Percentiles rank a stretch among this genome's conserved stretches.
These are phyloP conservation scores for Operophtera brumata DNA, from an alignment of 2,888 invertebrate genomes.

Conservation along the genomic window DNA sequence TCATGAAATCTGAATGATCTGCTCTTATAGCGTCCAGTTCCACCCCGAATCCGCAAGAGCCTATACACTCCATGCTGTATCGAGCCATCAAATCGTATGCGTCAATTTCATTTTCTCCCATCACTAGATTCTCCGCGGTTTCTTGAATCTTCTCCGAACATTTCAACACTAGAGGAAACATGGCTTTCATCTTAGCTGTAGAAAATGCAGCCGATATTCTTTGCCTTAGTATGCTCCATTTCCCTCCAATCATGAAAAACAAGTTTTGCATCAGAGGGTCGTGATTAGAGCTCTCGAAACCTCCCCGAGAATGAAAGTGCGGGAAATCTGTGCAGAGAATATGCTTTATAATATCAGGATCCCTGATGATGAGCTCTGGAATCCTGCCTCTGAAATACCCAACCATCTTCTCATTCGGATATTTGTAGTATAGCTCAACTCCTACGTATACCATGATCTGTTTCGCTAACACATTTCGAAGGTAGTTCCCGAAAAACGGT, in stretches of 20 bases:
- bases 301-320: conserved; percentile 40
- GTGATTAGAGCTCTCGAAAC: conserved; percentile 32
- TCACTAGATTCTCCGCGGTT: background rate
- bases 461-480: conserved; percentile 4
- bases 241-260: conserved; percentile 44
- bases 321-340: conserved; percentile 39
- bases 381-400: conserved; percentile 35
- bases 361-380: conserved; percentile 40
- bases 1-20: conserved; percentile 1
- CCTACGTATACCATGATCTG: background rate
- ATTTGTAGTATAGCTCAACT: conserved; percentile 33
- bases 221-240: conserved; percentile 31
- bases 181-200: conserved; percentile 43
- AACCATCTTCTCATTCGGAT: conserved; percentile 39
- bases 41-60: conserved; percentile 45
- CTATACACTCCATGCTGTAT: conserved; percentile 43
- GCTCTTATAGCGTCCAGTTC: conserved; percentile 1
- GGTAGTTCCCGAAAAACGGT: conserved; percentile 19
- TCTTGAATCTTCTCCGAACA: conserved; percentile 25
- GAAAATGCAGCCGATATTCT: conserved; percentile 42
- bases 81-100: conserved; percentile 41
- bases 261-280: conserved; percentile 44
- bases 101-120: conserved; percentile 7
- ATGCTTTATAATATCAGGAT: conserved; percentile 36
- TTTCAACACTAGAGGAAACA: conserved; percentile 46